Evolutionary conservation across 2,888 invertebrate species (phyloP).

Genomic region (Chloromyia formosa): DNA sequence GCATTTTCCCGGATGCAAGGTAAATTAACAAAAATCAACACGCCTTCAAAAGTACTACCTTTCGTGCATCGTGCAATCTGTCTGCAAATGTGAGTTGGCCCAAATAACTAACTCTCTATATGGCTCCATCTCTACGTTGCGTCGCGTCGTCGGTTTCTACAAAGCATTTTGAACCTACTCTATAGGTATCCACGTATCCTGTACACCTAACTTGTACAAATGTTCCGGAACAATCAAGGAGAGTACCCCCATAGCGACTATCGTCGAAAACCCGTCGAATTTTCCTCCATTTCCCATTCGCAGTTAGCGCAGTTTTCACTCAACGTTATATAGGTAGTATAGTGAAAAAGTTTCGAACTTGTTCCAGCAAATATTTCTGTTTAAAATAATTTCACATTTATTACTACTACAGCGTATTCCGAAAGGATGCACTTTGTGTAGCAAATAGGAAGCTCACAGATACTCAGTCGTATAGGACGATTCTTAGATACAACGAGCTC

Average conservation of each 20-base stretch:
- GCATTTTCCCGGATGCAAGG: not conserved
- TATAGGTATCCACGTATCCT: no score
- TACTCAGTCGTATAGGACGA: not conserved
- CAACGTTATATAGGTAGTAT: not conserved
- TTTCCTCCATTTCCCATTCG: not conserved
- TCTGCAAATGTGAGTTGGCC: not conserved
- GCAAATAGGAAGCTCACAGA: no score
- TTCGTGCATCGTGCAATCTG: not conserved
- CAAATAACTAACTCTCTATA: not conserved
- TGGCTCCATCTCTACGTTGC: not conserved
- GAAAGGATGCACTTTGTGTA: not conserved
- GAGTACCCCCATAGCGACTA: not conserved
- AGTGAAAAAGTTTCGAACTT: conserved; percentile 25
- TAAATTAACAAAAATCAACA: conserved; percentile 10
- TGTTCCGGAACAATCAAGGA: not conserved
- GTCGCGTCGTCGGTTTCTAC: not conserved
- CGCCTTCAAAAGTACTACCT: conserved; percentile 2
- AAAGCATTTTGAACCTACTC: not conserved
- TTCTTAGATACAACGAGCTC: not conserved
- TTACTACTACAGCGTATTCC: not conserved
- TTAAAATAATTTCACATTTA: conserved; percentile 7
- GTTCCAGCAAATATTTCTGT: not conserved
- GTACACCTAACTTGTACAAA: conserved; percentile 3
- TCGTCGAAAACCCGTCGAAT: not conserved
- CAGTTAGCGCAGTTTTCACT: not conserved